Conservation (phyloP, 2,888 invertebrate species). For the Mimas tiliae region DNA sequence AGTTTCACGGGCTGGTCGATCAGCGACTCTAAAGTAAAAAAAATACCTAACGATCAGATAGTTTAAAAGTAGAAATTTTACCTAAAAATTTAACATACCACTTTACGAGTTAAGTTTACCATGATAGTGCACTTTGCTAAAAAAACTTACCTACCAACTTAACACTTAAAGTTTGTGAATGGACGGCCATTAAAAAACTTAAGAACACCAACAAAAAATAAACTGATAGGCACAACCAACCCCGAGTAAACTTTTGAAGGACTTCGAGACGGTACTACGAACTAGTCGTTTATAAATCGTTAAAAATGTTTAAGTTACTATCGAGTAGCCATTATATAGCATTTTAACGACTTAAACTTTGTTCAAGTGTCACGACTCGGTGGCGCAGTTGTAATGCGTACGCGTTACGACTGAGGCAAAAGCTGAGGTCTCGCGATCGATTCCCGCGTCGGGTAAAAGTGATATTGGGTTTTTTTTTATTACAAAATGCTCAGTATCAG, state of each 20-base stretch:
- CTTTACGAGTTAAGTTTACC: slow-evolving; percentile 10
- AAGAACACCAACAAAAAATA: slow-evolving; percentile 32
- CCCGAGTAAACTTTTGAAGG: slow-evolving; percentile 40
- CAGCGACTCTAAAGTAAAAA: too few relatives aligned
- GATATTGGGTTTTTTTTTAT: too few relatives aligned
- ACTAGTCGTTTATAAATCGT: slow-evolving; percentile 4
- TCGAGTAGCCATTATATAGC: background rate
- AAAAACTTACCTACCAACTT: slow-evolving; percentile 15
- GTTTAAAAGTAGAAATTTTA: too few relatives aligned
- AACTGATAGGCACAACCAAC: slow-evolving; percentile 34
- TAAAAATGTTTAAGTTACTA: background rate
- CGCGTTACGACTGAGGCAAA: too few relatives aligned
- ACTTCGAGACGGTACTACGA: slow-evolving; percentile 9
- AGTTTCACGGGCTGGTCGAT: too few relatives aligned
- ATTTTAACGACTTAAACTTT: background rate
- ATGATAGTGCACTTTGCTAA: slow-evolving; percentile 16
- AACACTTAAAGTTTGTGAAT: slow-evolving; percentile 27
- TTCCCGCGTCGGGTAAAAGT: too few relatives aligned
- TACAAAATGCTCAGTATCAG: too few relatives aligned
- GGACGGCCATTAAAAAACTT: slow-evolving; percentile 43
- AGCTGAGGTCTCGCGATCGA: too few relatives aligned
- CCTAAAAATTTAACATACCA: background rate
- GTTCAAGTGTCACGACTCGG: too few relatives aligned
- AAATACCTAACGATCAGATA: too few relatives aligned
- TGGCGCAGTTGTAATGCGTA: too few relatives aligned